These are phyloP conservation scores for Zoroaster sp. DNA, from an alignment of 53 echinoderm and acorn worm genomes.

Conservation along the genomic window DNA sequence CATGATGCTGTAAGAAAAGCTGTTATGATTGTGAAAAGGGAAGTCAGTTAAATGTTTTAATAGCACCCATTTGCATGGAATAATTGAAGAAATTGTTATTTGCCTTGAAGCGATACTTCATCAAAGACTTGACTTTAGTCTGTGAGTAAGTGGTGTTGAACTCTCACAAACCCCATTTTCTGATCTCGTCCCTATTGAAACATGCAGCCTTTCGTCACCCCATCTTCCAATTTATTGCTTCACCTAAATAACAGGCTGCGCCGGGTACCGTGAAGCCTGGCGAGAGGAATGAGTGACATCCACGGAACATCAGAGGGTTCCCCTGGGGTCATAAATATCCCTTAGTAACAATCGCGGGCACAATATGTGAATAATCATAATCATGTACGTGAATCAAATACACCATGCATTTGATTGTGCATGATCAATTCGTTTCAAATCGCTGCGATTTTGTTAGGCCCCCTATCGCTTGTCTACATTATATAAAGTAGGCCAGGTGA, in stretches of 20 bases:
- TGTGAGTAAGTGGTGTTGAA: neutral
- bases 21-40: too few species aligned
- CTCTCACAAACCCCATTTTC: neutral
- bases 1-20: too few species aligned
- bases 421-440: neutral
- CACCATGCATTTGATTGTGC: neutral
- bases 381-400: neutral
- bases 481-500: neutral
- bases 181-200: neutral
- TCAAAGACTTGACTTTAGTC: neutral
- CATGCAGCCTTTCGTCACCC: slow-evolving; percentile 39
- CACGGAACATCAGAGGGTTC: neutral
- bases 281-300: slow-evolving; percentile 35
- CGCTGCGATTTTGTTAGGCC: neutral
- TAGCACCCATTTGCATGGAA: neutral
- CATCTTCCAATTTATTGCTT: slow-evolving; percentile 36
- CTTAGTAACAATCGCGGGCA: neutral
- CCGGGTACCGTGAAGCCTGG: slow-evolving; percentile 31
- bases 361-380: neutral
- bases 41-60: neutral
- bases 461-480: neutral
- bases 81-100: neutral
- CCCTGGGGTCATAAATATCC: neutral
- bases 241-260: slow-evolving; percentile 35
- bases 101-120: neutral